Conservation (phyloP, 53 echinoderm and acorn worm species). For the Antedon mediterranea region DNA sequence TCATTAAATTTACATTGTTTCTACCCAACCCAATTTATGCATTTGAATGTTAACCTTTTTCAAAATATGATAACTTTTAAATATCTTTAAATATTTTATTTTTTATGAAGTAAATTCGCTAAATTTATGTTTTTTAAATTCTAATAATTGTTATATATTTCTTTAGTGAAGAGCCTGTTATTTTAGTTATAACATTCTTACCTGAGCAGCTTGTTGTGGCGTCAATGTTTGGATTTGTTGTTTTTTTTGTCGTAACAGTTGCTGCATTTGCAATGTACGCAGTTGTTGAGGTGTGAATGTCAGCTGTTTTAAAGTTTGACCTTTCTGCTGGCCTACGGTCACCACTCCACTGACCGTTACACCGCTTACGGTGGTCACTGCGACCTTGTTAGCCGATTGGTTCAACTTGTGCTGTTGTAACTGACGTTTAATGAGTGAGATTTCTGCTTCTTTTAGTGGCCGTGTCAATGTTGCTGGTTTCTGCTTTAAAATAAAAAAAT, state of each 20-base stretch:
- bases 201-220: background rate
- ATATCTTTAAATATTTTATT: too few relatives aligned
- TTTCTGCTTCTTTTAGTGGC: slow-evolving; percentile 36
- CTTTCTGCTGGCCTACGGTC: slow-evolving; percentile 18
- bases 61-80: too few relatives aligned
- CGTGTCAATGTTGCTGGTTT: slow-evolving; percentile 35
- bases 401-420: slow-evolving; percentile 50
- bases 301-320: slow-evolving; percentile 31
- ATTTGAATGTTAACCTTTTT: too few relatives aligned
- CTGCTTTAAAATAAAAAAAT: slow-evolving; percentile 11
- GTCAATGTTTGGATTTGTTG: slow-evolving; percentile 1
- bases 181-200: too few relatives aligned
- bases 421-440: slow-evolving; percentile 43
- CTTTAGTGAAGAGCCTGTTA: too few relatives aligned
- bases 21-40: too few relatives aligned
- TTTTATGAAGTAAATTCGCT: too few relatives aligned
- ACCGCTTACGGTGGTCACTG: slow-evolving; percentile 45
- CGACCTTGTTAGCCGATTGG: slow-evolving; percentile 19
- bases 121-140: too few relatives aligned
- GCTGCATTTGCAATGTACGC: slow-evolving; percentile 49
- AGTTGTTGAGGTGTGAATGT: slow-evolving; percentile 78
- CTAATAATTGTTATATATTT: too few relatives aligned
- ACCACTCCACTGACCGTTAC: slow-evolving; percentile 50
- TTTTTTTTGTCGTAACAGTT: background rate
- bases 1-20: too few relatives aligned